These are phyloP conservation scores for Apodemia duryi DNA, from an alignment of 2,888 invertebrate genomes.

Conservation along the genomic window DNA sequence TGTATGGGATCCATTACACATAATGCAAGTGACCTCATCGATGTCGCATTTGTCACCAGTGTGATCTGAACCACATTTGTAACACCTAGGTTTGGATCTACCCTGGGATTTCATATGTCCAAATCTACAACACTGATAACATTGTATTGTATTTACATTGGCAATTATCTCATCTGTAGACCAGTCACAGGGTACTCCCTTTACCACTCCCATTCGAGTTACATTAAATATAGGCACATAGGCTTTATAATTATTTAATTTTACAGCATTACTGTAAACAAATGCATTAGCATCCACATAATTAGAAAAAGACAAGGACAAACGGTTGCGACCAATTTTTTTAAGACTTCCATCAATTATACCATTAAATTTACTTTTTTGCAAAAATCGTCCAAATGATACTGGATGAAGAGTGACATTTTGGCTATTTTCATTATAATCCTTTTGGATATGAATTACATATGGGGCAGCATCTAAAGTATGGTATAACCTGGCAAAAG, in stretches of 20 bases:
- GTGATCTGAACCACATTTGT: background rate
- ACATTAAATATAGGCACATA: background rate
- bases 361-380: background rate
- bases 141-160: background rate
- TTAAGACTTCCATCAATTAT: background rate
- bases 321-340: background rate
- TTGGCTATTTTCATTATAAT: background rate
- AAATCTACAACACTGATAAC: background rate
- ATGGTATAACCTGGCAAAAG: background rate
- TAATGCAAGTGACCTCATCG: background rate
- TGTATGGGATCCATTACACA: background rate
- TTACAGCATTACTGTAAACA: background rate
- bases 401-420: background rate
- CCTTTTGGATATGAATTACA: background rate
- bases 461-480: background rate
- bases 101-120: background rate
- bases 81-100: background rate
- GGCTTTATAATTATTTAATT: background rate
- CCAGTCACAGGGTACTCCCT: background rate
- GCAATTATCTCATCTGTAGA: background rate
- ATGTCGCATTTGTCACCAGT: background rate
- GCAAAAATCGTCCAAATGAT: background rate
- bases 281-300: background rate
- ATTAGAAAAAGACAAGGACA: slow-evolving; percentile 2
- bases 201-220: background rate